Conservation (phyloP, 2,113 vertebrate genomes). For the Indri indri region DNA sequence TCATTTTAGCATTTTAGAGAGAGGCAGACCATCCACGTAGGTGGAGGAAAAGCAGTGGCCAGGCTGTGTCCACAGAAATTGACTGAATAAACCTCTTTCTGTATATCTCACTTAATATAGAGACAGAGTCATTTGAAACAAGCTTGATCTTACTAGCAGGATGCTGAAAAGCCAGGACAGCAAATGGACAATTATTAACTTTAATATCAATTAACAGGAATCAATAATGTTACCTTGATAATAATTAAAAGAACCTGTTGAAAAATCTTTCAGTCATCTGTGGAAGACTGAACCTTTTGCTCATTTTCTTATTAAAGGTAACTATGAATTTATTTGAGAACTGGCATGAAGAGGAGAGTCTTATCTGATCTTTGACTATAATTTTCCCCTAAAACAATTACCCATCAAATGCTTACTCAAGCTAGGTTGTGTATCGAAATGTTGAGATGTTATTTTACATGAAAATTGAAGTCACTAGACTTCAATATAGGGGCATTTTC, state of each 20-base stretch:
- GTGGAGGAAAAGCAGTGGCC: background rate
- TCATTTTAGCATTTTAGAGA: background rate
- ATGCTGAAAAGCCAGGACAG: background rate
- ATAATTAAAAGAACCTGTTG: background rate
- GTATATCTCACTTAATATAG: background rate
- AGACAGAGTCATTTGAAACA: background rate
- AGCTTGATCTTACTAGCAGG: background rate
- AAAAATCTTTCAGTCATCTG: background rate
- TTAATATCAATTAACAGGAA: background rate
- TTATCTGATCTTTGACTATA: background rate
- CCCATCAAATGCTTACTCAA: background rate
- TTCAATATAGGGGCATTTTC: background rate
- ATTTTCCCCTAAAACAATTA: background rate
- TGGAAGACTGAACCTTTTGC: background rate
- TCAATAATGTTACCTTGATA: background rate
- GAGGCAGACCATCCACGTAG: background rate
- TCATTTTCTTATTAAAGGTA: background rate
- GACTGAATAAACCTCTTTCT: background rate
- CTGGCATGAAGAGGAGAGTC: background rate
- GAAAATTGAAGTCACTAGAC: background rate
- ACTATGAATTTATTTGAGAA: background rate
- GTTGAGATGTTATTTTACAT: background rate
- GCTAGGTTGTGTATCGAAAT: background rate
- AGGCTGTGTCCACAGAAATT: background rate
- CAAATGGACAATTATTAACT: background rate